These are phyloP conservation scores for Saxicola maurus DNA, from an alignment of 2,797 vertebrate species.

Conservation along the genomic window DNA sequence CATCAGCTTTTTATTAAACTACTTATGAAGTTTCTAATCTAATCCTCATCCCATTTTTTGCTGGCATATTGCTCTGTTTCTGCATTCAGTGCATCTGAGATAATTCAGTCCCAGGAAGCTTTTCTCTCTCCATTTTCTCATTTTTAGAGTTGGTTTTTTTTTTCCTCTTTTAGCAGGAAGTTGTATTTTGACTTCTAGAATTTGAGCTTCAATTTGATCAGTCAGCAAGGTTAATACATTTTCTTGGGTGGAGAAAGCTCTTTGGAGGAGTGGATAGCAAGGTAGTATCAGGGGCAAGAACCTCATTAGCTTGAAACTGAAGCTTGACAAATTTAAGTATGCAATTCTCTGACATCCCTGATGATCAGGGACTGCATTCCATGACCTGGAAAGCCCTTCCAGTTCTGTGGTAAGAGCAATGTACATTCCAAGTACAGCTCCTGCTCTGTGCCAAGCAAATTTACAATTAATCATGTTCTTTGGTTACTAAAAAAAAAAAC, in stretches of 20 bases:
- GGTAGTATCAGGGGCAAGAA: not conserved
- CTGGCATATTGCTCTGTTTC: not conserved
- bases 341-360: not conserved
- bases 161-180: not conserved
- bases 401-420: not conserved
- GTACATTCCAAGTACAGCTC: not conserved
- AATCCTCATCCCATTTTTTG: not conserved
- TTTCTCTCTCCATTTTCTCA: not conserved
- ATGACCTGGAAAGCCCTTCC: not conserved
- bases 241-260: not conserved
- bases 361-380: not conserved
- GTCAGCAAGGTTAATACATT: not conserved
- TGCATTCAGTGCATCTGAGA: not conserved
- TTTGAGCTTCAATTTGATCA: not conserved
- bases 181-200: not conserved
- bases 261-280: not conserved
- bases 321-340: conserved; percentile 11
- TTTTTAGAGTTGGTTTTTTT: not conserved
- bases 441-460: not conserved
- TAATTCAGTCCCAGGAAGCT: not conserved
- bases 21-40: not conserved
- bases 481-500: not conserved
- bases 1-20: not conserved
- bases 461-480: not conserved
- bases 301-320: conserved; percentile 22